Evolutionary conservation across 2,113 vertebrate genomes (phyloP), one percentile per base, ranked within the genome.

Genomic region (Xiphophorus hellerii): DNA sequence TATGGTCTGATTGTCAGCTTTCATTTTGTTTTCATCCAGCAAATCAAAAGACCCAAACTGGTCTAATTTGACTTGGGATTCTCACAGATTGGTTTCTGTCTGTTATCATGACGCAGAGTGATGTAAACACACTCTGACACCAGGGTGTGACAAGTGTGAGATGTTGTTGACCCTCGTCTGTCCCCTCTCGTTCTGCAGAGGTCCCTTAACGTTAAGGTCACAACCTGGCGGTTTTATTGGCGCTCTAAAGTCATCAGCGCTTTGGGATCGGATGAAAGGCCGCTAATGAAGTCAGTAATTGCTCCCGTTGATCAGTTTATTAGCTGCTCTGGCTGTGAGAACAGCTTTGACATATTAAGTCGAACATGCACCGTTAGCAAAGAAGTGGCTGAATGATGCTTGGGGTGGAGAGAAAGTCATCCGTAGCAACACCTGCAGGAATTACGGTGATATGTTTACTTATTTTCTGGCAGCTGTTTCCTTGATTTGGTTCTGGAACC

Each of bases 281-380:
- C 22, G 65, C 92, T 94, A 93, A 95, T 93, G 90, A 91, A 94
- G 91, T 93, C 90, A 84, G 88, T 94, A 93, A 94, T 94, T 93
- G 91, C 89, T 89, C 82, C 85, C 84, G 73, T 86, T 89, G 69
- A 92, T 94, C 85, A 77, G 88, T 93, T 93, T 91, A 93, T 91
- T 89, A 90, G 92, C 28, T 82, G 74, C 64, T 82, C 77, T 77
- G 86, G 85, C 77, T 86, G 85, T 78, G 84, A 83, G 86, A 90
- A 86, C 83, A 89, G 87, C 83, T 85, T 82, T 86, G 69, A 29
- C 74, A 15, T 75, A 87, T 79, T 72, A 73, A 77, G 84, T 51
- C 75, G 81, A 86, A 76, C 27, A 84, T 76, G 87, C 86, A 78
- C 62, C 68, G 77, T 88, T 85, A 87, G 87, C 48, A 73, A 28